Conservation (phyloP, 53 echinoderm and acorn worm genomes). For the Paelopatides confundens region DNA sequence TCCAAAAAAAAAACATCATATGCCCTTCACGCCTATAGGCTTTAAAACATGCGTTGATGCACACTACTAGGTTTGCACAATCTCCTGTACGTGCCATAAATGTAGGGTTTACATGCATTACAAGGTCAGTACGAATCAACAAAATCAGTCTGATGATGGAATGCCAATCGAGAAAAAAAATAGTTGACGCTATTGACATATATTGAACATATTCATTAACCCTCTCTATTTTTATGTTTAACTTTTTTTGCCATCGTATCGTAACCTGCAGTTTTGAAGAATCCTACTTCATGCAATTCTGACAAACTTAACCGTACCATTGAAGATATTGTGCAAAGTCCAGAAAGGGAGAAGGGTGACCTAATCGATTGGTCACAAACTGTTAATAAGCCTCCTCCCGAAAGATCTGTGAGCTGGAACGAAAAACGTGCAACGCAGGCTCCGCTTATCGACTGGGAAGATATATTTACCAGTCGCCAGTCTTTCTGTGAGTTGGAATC, state of each 20-base stretch:
- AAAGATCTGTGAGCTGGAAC: constrained; percentile 9
- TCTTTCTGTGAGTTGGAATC: constrained; percentile 36
- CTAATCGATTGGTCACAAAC: constrained; percentile 27
- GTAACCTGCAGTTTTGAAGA: neutral
- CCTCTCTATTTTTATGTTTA: neutral
- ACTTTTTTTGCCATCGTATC: neutral
- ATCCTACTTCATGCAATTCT: neutral
- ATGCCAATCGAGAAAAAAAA: too few relatives aligned
- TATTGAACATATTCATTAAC: neutral
- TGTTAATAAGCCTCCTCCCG: neutral
- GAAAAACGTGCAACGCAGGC: neutral
- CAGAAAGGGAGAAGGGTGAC: neutral
- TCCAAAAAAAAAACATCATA: too few relatives aligned
- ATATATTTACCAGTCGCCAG: constrained; percentile 39
- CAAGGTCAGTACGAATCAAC: too few relatives aligned
- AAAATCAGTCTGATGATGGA: neutral
- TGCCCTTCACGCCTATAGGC: too few relatives aligned
- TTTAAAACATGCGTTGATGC: too few relatives aligned
- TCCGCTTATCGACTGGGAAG: constrained; percentile 39
- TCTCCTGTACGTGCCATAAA: too few relatives aligned
- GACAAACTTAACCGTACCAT: neutral
- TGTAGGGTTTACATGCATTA: too few relatives aligned
- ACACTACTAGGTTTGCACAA: too few relatives aligned
- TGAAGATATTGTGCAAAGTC: neutral
- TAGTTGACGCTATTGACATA: neutral